phyloP scores from a whole-genome alignment of 2,113 vertebrate species.

The Macquaria ambigua region DNA sequence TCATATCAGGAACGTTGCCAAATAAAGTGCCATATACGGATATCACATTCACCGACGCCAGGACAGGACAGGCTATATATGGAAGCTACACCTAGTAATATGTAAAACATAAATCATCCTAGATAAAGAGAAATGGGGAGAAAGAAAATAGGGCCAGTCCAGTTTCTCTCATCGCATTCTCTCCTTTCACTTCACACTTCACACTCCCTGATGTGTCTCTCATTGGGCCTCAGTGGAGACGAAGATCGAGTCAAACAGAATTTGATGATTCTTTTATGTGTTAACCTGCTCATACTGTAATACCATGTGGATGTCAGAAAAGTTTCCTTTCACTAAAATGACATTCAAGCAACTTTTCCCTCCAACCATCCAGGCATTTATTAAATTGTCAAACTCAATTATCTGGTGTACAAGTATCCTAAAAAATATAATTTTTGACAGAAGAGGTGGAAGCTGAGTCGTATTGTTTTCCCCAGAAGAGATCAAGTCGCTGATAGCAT shows the following conservation, averaged over 20 bases:
- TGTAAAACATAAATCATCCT: conserved; percentile 19
- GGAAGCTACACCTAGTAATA: conserved; percentile 42
- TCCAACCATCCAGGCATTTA: not conserved
- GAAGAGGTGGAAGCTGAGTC: not conserved
- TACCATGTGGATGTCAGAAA: not conserved
- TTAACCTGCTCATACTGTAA: not conserved
- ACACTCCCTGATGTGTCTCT: conserved; percentile 6
- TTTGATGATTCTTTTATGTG: not conserved
- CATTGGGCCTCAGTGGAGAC: not conserved
- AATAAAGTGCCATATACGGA: conserved; percentile 72
- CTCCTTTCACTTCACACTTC: not conserved
- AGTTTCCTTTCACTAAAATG: not conserved
- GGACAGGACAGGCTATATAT: conserved; percentile 55
- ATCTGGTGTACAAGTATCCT: not conserved
- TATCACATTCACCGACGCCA: conserved; percentile 67
- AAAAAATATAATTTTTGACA: not conserved
- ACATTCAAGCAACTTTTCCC: not conserved
- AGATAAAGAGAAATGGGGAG: not conserved
- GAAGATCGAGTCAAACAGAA: conserved; percentile 9
- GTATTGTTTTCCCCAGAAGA: not conserved
- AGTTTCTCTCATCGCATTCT: conserved; percentile 19
- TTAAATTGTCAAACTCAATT: not conserved
- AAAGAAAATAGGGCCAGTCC: conserved; percentile 9
- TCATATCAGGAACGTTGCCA: conserved; percentile 59
- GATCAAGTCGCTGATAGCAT: not conserved